A percentile compares a stretch with the other conserved stretches of the same genome.
phyloP scores from a whole-genome alignment of 2,797 vertebrate genomes.

The Arremon aurantiirostris region DNA sequence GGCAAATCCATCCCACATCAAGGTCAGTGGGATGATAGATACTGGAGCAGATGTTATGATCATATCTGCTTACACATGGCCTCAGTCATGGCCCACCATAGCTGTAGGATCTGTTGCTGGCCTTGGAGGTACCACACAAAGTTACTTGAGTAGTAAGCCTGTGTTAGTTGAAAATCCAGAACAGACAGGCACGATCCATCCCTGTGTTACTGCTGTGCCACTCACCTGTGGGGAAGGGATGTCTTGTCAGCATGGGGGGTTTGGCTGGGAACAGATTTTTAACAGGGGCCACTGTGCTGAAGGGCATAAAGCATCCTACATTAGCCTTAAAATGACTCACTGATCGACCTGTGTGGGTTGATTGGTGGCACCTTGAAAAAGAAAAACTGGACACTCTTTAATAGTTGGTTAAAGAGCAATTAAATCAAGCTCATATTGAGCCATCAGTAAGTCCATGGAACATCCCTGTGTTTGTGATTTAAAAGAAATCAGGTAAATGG shows the following conservation, averaged over 20 bases:
- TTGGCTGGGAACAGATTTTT: background rate
- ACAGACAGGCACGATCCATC: background rate
- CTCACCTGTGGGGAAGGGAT: background rate
- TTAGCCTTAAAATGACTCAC: background rate
- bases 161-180: background rate
- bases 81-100: background rate
- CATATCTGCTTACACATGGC: background rate
- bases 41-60: background rate
- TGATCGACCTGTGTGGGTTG: background rate
- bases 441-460: background rate
- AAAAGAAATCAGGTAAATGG: background rate
- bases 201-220: background rate
- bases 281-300: background rate
- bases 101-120: background rate
- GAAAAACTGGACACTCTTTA: background rate
- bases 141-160: no score
- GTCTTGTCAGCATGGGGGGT: background rate
- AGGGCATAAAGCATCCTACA: background rate
- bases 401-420: background rate
- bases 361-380: background rate
- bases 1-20: background rate
- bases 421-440: background rate
- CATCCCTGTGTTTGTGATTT: background rate
- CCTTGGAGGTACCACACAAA: background rate
- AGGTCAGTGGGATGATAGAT: background rate